These are phyloP conservation scores for Melospiza georgiana DNA, from an alignment of 2,113 vertebrate species.

Conservation along the genomic window DNA sequence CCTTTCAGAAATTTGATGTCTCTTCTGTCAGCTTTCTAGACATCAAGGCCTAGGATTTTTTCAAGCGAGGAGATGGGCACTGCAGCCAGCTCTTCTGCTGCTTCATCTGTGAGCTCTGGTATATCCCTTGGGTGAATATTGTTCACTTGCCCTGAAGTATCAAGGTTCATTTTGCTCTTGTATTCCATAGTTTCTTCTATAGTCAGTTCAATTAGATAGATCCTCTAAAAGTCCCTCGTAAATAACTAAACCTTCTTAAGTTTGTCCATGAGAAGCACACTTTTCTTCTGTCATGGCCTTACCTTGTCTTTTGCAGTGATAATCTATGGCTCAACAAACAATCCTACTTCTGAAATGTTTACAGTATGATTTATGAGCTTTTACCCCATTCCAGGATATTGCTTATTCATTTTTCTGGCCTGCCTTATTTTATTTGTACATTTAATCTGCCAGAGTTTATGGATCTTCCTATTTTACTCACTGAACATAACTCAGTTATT, in stretches of 20 bases:
- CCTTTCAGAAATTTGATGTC: background rate
- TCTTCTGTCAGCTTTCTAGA: background rate
- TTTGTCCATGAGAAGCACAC: background rate
- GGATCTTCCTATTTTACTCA: background rate
- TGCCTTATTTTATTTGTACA: slow-evolving; percentile 5
- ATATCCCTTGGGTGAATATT: background rate
- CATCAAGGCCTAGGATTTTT: background rate
- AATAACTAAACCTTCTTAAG: background rate
- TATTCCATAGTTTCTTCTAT: background rate
- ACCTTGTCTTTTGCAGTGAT: background rate
- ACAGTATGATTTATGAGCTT: background rate
- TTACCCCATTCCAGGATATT: background rate
- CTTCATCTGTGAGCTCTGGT: background rate
- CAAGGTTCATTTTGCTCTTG: background rate
- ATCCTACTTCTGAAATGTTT: background rate
- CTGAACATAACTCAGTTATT: background rate
- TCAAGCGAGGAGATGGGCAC: background rate
- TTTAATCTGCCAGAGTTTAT: background rate
- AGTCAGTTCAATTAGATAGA: background rate
- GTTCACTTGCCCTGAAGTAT: background rate
- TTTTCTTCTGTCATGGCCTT: background rate
- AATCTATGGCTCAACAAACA: background rate
- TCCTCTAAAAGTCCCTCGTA: background rate
- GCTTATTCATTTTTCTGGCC: background rate
- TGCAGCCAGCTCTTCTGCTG: background rate